Conservation (phyloP, 2,888 invertebrate genomes). For the Rutpela maculata region DNA sequence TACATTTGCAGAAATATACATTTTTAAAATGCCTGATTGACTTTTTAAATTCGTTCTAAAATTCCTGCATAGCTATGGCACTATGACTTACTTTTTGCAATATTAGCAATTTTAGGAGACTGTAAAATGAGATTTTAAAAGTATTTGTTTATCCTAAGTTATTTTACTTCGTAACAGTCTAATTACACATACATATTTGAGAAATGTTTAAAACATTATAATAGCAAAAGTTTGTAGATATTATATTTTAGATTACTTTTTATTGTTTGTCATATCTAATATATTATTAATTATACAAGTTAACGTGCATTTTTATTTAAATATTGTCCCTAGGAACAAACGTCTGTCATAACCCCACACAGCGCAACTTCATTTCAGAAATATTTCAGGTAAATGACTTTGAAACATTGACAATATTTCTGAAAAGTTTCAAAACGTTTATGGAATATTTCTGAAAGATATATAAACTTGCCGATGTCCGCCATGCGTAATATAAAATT, state of each 20-base stretch:
- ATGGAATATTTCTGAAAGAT: too few species aligned
- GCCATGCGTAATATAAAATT: too few species aligned
- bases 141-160: slow-evolving; percentile 30
- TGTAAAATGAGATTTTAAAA: slow-evolving; percentile 37
- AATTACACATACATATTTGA: slow-evolving; percentile 5
- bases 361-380: too few species aligned
- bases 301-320: not conserved
- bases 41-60: slow-evolving; percentile 15
- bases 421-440: too few species aligned
- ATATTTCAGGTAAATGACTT: too few species aligned
- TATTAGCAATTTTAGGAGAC: slow-evolving; percentile 30
- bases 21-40: not conserved
- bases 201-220: slow-evolving; percentile 26
- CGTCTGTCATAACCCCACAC: too few species aligned
- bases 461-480: too few species aligned
- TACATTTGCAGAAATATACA: slow-evolving; percentile 11
- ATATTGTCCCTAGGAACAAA: too few species aligned
- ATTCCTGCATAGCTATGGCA: slow-evolving; percentile 19
- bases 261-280: slow-evolving; percentile 52
- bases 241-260: slow-evolving; percentile 44
- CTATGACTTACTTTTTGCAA: slow-evolving; percentile 21
- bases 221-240: slow-evolving; percentile 42
- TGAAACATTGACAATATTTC: too few species aligned
- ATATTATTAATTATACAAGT: slow-evolving; percentile 47
- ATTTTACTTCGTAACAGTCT: slow-evolving; percentile 14